Conservation (phyloP, 2,888 invertebrate species). For the Hetaerina titia region DNA sequence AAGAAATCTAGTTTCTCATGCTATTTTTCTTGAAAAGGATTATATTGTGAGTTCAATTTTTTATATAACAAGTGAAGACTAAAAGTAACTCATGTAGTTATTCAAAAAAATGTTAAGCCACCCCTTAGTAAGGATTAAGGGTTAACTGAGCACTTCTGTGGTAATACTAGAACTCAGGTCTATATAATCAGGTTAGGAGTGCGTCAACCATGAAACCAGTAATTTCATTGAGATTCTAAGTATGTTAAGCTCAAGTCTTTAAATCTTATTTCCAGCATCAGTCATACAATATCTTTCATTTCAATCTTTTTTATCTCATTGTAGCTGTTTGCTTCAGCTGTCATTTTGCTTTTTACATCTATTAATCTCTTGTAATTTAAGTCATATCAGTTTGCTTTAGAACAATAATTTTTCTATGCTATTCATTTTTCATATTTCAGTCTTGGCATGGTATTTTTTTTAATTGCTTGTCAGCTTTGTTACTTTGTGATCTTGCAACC, state of each 20-base stretch:
- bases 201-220: not conserved
- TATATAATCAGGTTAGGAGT: not conserved
- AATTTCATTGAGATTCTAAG: not conserved
- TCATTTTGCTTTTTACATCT: conserved; percentile 67
- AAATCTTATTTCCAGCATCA: conserved; percentile 41
- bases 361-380: conserved; percentile 73
- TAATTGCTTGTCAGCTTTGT: conserved; percentile 72
- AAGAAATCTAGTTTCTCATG: not conserved
- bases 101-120: not conserved
- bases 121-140: not conserved
- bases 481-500: conserved; percentile 75
- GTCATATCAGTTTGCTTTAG: conserved; percentile 74
- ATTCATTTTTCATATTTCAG: conserved; percentile 74
- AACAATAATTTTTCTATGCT: conserved; percentile 75
- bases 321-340: conserved; percentile 44
- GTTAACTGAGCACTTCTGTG: not conserved
- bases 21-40: not conserved
- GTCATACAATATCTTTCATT: not conserved
- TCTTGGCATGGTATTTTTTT: conserved; percentile 72
- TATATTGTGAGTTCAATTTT: not conserved
- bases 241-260: not conserved
- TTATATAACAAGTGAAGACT: not conserved
- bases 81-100: not conserved
- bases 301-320: conserved; percentile 4
- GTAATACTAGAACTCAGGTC: not conserved